Base-by-base conservation (phyloP, 2,797 vertebrate species). In the Myiotriccus ornatus region DNA sequence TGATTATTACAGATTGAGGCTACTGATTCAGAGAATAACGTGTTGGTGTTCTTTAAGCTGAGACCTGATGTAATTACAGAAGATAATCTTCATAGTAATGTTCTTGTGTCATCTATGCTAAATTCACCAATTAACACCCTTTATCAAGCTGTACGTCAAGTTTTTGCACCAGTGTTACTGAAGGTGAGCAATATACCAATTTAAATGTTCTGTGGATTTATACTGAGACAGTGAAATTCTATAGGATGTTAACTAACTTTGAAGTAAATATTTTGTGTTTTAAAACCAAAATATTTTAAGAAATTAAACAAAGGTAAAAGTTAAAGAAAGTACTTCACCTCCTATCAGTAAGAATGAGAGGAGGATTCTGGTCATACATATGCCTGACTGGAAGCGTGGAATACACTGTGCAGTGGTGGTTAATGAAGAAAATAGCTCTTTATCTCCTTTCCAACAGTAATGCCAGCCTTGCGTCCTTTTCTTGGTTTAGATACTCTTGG, bases 21-120 rank as follows among this genome's bases (percentile, higher is more conserved):
- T 60, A 97, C 97, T 41, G 98, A 98, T 75, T 97, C 97, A 74
- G 96, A 97, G 92, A 98, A 98, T 80, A 98, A 98, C 52, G 97
- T 99, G 50, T 89, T 99, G 97, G 99, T 99, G 82, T 99, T 99
- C 97, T 99, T 99, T 97, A 99, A 99, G 96, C 97, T 99, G 87
- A 97, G 98, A 43, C 99, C 99, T 27, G 99, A 99, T 59, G 98
- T 99, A 47, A 99, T 99, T 91, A 99, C 99, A 13, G 99, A 99
- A 91, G 98, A 99, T 56, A 99, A 99, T 96, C 97, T 99, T 87
- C 98, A 99, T 57, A 98, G 97, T 87, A 99, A 98, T 85, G 97
- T 99, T 90, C 98, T 99, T 70, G 98, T 99, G 53, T 99, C 99
- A 5, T 99, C 99, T 75, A 99, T 99, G 99, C 90, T 99, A 83